Conservation (phyloP, 2,113 vertebrate genomes). For the Isichthys henryi region DNA sequence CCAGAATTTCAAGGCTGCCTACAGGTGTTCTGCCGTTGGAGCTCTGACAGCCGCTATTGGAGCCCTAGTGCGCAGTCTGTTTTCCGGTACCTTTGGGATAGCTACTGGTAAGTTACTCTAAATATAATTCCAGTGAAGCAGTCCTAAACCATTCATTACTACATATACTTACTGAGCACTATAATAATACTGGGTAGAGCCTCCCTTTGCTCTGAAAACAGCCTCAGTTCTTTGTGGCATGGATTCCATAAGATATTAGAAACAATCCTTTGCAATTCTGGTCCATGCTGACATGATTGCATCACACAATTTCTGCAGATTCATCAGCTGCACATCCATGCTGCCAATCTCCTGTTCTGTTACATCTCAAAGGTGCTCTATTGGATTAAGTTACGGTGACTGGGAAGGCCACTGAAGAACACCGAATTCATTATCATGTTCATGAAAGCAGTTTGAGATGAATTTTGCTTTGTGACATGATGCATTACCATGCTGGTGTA, state of each 20-base stretch:
- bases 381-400: not conserved
- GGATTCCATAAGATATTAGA: not conserved
- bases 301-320: not conserved
- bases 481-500: not conserved
- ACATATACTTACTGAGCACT: not conserved
- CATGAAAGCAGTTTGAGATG: not conserved
- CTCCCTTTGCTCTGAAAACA: not conserved
- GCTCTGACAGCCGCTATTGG: constrained; percentile 65
- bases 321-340: not conserved
- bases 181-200: not conserved
- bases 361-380: not conserved
- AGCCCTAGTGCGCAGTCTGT: constrained; percentile 73
- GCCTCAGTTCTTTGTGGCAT: not conserved
- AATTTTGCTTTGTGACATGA: not conserved
- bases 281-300: not conserved
- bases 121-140: not conserved
- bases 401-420: not conserved
- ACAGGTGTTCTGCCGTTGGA: constrained; percentile 67
- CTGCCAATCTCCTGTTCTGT: not conserved
- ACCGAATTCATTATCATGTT: not conserved
- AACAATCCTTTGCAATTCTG: not conserved
- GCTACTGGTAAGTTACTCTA: constrained; percentile 63
- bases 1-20: constrained; percentile 67
- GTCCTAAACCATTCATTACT: not conserved
- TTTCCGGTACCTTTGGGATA: constrained; percentile 69